Evolutionary conservation across 2,113 vertebrate genomes (phyloP).

Genomic region (Osmerus eperlanus): DNA sequence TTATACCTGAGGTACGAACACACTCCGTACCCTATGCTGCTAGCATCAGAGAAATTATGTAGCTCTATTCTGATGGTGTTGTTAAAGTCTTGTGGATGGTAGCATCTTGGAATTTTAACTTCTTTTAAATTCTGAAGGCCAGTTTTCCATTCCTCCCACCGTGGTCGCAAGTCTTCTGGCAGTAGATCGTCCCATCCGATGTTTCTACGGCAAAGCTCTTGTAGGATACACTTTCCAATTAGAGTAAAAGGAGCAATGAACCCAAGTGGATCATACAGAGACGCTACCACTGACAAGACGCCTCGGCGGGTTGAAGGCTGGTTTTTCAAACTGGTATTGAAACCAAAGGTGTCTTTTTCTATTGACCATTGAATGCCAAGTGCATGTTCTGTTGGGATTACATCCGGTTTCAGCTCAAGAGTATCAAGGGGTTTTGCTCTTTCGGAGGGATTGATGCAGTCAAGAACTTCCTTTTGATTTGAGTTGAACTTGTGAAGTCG

Average conservation of each 20-base stretch:
- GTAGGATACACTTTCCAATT: not conserved
- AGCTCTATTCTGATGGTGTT: too few relatives aligned
- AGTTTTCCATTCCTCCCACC: too few relatives aligned
- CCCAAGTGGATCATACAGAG: constrained; percentile 11
- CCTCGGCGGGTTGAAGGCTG: not conserved
- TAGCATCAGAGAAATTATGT: too few relatives aligned
- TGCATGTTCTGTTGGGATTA: not conserved
- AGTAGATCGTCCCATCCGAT: too few relatives aligned
- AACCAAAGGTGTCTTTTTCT: constrained; percentile 1
- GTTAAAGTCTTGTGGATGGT: too few relatives aligned
- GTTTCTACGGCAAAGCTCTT: not conserved
- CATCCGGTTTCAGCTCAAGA: not conserved
- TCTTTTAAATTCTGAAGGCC: too few relatives aligned
- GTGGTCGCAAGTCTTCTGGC: too few relatives aligned
- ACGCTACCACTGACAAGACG: constrained; percentile 2
- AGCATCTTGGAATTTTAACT: too few relatives aligned
- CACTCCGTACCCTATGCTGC: too few relatives aligned
- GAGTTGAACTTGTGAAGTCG: constrained; percentile 24
- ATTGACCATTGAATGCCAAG: constrained; percentile 13
- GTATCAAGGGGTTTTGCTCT: constrained; percentile 1
- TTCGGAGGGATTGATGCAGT: constrained; percentile 9
- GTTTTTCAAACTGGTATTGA: not conserved
- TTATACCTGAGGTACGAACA: too few relatives aligned
- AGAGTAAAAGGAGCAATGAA: constrained; percentile 3
- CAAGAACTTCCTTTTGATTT: constrained; percentile 1